phyloP scores from a whole-genome alignment of 2,113 vertebrate species.

The Corvus hawaiiensis region DNA sequence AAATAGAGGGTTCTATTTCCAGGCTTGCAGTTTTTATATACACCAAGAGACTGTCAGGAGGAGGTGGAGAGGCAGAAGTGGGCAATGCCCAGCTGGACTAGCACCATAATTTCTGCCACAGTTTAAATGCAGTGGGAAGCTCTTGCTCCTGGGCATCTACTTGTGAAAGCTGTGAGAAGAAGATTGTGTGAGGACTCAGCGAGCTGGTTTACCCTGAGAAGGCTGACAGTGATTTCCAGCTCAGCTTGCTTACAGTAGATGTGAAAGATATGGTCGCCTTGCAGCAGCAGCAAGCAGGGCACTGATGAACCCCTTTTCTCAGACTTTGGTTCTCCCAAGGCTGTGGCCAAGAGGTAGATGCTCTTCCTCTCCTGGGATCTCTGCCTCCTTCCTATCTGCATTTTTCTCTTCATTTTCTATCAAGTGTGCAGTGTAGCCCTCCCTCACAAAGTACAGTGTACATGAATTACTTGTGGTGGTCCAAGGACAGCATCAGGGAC shows the following conservation, averaged over 20 bases:
- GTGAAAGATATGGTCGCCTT: neutral
- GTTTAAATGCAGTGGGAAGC: neutral
- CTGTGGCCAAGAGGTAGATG: neutral
- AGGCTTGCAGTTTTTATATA: neutral
- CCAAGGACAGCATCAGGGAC: rapidly evolving
- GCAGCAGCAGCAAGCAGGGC: neutral
- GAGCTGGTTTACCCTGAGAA: neutral
- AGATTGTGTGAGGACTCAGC: neutral
- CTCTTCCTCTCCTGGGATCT: neutral
- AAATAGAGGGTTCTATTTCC: neutral
- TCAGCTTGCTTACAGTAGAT: neutral
- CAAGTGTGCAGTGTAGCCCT: neutral
- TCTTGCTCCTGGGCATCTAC: neutral
- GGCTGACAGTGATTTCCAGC: neutral
- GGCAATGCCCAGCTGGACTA: neutral
- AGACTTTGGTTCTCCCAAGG: neutral
- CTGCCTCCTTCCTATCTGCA: neutral
- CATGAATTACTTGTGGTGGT: neutral
- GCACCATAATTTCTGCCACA: neutral
- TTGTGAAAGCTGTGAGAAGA: neutral
- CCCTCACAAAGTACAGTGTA: neutral
- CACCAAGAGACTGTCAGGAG: neutral
- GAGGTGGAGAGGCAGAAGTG: neutral
- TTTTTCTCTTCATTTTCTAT: neutral
- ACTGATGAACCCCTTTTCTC: neutral